Conservation (phyloP, 2,797 vertebrate species). For the Notoglanidium macrostoma region DNA sequence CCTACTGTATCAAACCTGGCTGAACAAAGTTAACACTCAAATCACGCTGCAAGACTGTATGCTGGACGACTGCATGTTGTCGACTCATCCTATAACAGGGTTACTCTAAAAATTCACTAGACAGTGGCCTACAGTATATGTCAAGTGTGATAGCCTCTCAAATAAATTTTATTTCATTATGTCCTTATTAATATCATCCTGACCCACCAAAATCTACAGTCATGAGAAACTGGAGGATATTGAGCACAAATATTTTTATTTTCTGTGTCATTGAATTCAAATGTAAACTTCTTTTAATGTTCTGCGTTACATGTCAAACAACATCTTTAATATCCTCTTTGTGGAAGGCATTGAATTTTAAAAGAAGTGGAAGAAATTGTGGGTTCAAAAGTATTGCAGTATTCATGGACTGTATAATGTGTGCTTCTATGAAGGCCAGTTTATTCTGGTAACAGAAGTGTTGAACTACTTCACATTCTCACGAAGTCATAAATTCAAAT, state of each 20-base stretch:
- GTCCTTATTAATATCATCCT: background rate
- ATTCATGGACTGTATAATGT: background rate
- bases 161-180: background rate
- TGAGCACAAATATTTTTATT: background rate
- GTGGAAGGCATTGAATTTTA: background rate
- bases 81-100: background rate
- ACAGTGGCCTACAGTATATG: background rate
- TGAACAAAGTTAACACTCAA: background rate
- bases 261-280: background rate
- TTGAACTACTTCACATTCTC: background rate
- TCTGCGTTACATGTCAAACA: slow-evolving; percentile 3
- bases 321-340: background rate
- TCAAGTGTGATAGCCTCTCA: background rate
- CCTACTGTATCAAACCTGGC: slow-evolving; percentile 12
- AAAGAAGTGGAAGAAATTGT: background rate
- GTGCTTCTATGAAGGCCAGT: slow-evolving; percentile 4
- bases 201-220: background rate
- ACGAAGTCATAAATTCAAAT: background rate
- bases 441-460: slow-evolving; percentile 14
- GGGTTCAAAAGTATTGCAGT: background rate
- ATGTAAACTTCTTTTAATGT: background rate
- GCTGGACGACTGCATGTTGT: background rate
- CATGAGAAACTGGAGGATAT: background rate
- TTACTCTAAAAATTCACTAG: background rate
- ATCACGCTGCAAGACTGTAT: background rate